Base-by-base conservation (phyloP, 2,888 invertebrate species). In the Apomyelois bistriatella region DNA sequence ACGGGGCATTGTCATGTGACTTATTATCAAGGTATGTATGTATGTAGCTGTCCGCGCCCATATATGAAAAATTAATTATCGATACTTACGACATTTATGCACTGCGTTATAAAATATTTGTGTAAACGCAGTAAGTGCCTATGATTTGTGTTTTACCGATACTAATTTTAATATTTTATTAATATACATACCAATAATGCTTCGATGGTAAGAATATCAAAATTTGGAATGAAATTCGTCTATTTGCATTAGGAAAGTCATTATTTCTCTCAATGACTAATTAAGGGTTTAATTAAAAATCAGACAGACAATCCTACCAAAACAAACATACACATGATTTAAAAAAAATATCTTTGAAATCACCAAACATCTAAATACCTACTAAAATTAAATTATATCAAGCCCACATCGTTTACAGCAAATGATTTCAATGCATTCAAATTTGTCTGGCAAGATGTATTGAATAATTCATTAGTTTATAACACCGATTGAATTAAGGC, bases 381-480 rank as follows among this genome's bases (percentile, higher is more conserved):
- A 12, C 12, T 8, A 43, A 12, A 28, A 30, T 12, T 28, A 12
- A 1, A 15, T 35, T 32, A 8, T 32, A 46, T 16, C 10, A 35
- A 32, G 10, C 32, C 6, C 42, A 35, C 57, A 60, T 63, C 56
- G 59, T 50, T 65, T 65, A 66, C 53, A 56, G 61, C 58, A 52
- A 59, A 66, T 66, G 69, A 72, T 70, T 72, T 62, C 67, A 66
- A 68, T 70, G 62, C 59, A 64, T 70, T 72, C 75, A 74, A 74
- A 82, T 76, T 73, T 77, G 59, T 64, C 63, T 58, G 61, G 61
- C 61, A 59, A 68, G 64, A 58, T 53, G 57, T 60, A 68, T 72
- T 87, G 85, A 85, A 86, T 86, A 70, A 86, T 87, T 78, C 79
- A 86, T 80, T 66, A 68, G 67, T 68, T 64, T 72, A 71, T 68